Percentiles rank a stretch among this genome's conserved stretches.
Conservation (phyloP, 1,140 invertebrate genomes). For the Macrosteles quadrilineatus region DNA sequence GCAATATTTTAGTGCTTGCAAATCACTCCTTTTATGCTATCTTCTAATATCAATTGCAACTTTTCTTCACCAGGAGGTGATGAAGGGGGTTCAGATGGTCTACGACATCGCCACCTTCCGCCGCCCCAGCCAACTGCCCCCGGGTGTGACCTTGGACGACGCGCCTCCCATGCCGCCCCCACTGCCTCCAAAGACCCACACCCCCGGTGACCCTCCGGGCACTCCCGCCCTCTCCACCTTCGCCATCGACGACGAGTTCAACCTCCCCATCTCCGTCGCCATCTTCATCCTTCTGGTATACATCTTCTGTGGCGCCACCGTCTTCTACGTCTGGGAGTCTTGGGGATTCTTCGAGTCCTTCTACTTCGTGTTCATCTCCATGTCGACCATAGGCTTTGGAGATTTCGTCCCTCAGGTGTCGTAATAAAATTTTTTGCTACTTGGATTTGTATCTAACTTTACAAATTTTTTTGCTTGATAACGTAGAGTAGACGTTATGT, state of each 20-base stretch:
- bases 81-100: conserved; percentile 77
- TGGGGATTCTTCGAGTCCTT: conserved; percentile 89
- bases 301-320: conserved; percentile 77
- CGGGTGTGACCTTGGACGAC: conserved; percentile 52
- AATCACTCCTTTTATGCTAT: too few species aligned
- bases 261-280: conserved; percentile 85
- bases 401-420: conserved; percentile 80
- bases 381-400: conserved; percentile 90
- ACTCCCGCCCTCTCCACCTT: conserved; percentile 71
- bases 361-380: conserved; percentile 94
- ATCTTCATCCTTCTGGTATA: conserved; percentile 79
- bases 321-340: conserved; percentile 81
- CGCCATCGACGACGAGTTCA: conserved; percentile 89
- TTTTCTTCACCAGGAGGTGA: conserved; percentile 79
- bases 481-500: too few species aligned
- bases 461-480: neutral
- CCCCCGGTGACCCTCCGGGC: conserved; percentile 50
- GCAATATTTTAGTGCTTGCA: too few species aligned
- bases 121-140: conserved; percentile 68
- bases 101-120: conserved; percentile 74
- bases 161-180: conserved; percentile 21
- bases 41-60: too few species aligned
- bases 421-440: too few species aligned
- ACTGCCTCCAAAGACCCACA: conserved; percentile 2
- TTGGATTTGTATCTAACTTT: neutral